Evolutionary conservation across 2,888 invertebrate genomes (phyloP).

Genomic region (Mesoligia furuncula): DNA sequence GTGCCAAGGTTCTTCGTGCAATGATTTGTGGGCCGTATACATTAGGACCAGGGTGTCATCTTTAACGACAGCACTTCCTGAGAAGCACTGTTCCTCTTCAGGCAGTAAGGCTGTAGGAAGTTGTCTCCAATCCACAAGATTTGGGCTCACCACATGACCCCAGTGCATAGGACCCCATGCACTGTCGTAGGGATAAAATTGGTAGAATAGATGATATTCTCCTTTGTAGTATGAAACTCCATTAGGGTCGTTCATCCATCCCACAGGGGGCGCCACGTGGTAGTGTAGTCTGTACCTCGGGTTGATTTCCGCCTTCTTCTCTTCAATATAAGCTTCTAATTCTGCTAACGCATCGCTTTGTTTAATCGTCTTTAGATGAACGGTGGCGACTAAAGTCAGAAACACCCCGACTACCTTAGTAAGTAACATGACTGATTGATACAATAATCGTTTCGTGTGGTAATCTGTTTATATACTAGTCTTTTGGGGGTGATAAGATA

Average conservation of each 20-base stretch:
- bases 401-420: conserved; percentile 49
- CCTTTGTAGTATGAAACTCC: conserved; percentile 88
- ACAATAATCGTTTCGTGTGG: conserved; percentile 15
- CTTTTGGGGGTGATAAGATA: conserved; percentile 51
- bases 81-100: conserved; percentile 85
- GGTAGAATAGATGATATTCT: conserved; percentile 89
- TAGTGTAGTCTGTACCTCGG: conserved; percentile 81
- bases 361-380: conserved; percentile 61
- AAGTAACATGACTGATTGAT: conserved; percentile 50
- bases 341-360: conserved; percentile 59
- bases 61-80: conserved; percentile 85
- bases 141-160: conserved; percentile 87
- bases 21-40: conserved; percentile 80
- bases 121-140: conserved; percentile 88
- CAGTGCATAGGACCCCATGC: conserved; percentile 88
- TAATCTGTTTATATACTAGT: conserved; percentile 51
- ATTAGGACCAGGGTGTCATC: conserved; percentile 79
- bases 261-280: conserved; percentile 84
- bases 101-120: conserved; percentile 87
- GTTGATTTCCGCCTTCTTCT: conserved; percentile 78
- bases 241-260: conserved; percentile 91
- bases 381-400: conserved; percentile 66
- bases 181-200: conserved; percentile 81
- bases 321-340: conserved; percentile 81
- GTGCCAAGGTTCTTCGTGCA: conserved; percentile 74